Conservation (phyloP, 2,797 vertebrate species). For the Pempheris klunzingeri region DNA sequence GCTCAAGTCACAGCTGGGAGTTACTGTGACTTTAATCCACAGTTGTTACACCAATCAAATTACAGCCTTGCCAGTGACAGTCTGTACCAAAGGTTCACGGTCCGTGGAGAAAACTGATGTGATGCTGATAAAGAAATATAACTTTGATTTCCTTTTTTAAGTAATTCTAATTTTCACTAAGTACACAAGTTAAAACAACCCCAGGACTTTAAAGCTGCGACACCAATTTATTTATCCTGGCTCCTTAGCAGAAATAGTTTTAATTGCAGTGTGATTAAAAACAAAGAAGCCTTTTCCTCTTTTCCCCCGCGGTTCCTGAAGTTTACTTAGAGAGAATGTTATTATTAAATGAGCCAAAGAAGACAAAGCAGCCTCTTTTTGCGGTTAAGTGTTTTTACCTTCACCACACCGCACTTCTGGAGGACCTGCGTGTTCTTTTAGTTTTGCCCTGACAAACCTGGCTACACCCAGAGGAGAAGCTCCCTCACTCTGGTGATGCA, state of each 20-base stretch:
- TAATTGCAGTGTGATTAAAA: background rate
- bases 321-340: too few species aligned
- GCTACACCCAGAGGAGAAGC: background rate
- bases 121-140: background rate
- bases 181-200: too few species aligned
- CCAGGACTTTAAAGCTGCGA: too few species aligned
- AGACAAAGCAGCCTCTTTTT: background rate
- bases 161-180: too few species aligned
- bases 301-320: too few species aligned
- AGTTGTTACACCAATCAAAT: background rate
- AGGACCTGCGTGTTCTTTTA: conserved; percentile 9
- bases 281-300: too few species aligned
- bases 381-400: background rate
- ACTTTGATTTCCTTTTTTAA: background rate
- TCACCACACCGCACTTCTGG: background rate
- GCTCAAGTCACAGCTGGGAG: too few species aligned
- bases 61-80: background rate
- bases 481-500: background rate
- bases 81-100: background rate
- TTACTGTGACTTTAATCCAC: background rate
- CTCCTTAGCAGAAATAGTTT: background rate
- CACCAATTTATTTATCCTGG: too few species aligned
- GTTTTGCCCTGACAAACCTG: background rate
- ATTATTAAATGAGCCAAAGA: background rate
- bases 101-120: background rate